phyloP scores from a whole-genome alignment of 2,888 invertebrate species.

The Zygaena filipendulae region DNA sequence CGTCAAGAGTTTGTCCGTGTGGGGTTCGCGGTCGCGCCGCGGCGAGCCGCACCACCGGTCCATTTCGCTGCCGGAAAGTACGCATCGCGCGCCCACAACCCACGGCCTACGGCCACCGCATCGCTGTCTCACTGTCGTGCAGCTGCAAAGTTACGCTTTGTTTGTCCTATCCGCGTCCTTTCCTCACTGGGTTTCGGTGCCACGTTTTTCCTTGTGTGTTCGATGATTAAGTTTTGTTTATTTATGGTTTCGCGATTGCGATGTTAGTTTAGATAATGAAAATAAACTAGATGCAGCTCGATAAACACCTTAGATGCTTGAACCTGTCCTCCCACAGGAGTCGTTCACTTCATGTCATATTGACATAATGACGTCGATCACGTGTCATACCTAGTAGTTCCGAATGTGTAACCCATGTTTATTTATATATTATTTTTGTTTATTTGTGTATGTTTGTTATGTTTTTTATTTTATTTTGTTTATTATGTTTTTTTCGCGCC shows the following conservation, averaged over 20 bases:
- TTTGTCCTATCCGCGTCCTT: conserved; percentile 61
- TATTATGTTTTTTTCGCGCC: conserved; percentile 47
- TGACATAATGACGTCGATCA: conserved; percentile 20
- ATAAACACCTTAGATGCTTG: conserved; percentile 53
- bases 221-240: conserved; percentile 38
- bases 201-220: conserved; percentile 57
- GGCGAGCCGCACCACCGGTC: conserved; percentile 82
- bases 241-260: conserved; percentile 50
- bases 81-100: too few species aligned
- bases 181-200: conserved; percentile 46
- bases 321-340: conserved; percentile 41
- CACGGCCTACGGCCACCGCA: conserved; percentile 52
- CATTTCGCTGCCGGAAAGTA: conserved; percentile 90
- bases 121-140: conserved; percentile 51
- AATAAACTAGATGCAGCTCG: conserved; percentile 52
- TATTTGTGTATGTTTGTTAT: conserved; percentile 21
- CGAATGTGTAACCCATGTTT: too few species aligned
- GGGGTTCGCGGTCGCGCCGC: conserved; percentile 74
- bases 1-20: conserved; percentile 82
- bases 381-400: conserved; percentile 18
- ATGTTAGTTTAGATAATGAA: conserved; percentile 58
- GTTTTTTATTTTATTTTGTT: conserved; percentile 32
- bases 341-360: conserved; percentile 24
- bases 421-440: conserved; percentile 23
- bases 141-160: too few species aligned